Evolutionary conservation across 2,888 invertebrate genomes (phyloP).

Genomic region (Lasioglossum vierecki): DNA sequence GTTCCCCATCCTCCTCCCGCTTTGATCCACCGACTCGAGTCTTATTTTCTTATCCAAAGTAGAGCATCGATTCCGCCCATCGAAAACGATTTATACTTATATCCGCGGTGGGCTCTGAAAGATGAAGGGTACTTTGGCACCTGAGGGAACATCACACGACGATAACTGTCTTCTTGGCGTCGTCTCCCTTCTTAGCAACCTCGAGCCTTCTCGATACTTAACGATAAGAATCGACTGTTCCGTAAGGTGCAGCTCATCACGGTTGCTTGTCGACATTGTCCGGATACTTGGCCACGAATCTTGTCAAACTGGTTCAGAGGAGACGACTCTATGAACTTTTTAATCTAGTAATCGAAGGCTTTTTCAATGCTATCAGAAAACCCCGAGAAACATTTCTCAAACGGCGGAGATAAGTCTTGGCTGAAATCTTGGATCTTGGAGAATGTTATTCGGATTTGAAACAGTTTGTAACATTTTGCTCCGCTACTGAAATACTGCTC

Average conservation of each 20-base stretch:
- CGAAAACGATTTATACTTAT: constrained; percentile 56
- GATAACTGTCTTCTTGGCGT: constrained; percentile 53
- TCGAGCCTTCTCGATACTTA: constrained; percentile 52
- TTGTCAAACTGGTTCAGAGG: background rate
- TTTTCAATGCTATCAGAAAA: too few species aligned
- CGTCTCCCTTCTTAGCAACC: constrained; percentile 32
- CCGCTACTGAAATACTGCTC: background rate
- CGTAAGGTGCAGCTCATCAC: constrained; percentile 26
- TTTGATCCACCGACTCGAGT: constrained; percentile 17
- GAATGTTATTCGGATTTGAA: background rate
- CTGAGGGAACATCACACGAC: constrained; percentile 37
- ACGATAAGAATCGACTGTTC: constrained; percentile 54
- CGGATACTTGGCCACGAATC: background rate
- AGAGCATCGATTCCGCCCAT: constrained; percentile 50
- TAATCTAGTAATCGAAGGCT: background rate
- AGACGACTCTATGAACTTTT: background rate
- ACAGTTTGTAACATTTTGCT: background rate
- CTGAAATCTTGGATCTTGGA: background rate
- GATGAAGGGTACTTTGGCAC: constrained; percentile 55
- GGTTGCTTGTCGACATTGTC: background rate
- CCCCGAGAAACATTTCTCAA: background rate
- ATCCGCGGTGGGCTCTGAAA: constrained; percentile 26
- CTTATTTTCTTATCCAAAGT: constrained; percentile 60
- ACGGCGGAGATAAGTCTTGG: background rate
- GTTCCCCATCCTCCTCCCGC: constrained; percentile 25